phyloP scores from a whole-genome alignment of 2,797 vertebrate genomes.

The Clarias platycephalus region DNA sequence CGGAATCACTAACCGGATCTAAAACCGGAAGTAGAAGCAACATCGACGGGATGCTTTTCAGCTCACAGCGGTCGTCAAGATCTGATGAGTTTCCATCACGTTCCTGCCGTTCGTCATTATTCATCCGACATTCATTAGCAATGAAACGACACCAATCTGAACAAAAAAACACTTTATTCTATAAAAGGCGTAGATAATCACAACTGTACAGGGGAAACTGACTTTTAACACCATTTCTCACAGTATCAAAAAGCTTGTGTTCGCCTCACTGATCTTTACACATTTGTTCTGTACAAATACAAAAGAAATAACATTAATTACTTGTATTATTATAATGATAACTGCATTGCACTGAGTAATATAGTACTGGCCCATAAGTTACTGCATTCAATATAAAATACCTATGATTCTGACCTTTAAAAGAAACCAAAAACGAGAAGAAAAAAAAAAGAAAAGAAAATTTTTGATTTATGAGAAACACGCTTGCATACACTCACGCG shows the following conservation, averaged over 20 bases:
- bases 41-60: too few species aligned
- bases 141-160: conserved; percentile 58
- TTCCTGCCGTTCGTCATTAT: too few species aligned
- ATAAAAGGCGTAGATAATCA: conserved; percentile 79
- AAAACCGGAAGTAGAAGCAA: too few species aligned
- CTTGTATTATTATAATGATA: conserved; percentile 75
- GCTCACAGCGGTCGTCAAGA: neutral
- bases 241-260: conserved; percentile 80
- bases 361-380: conserved; percentile 83
- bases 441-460: conserved; percentile 45
- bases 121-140: neutral
- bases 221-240: conserved; percentile 81
- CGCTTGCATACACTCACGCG: conserved; percentile 52
- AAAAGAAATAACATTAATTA: conserved; percentile 77
- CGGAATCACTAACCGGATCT: too few species aligned
- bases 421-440: neutral
- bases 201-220: conserved; percentile 80
- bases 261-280: conserved; percentile 79
- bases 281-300: conserved; percentile 83
- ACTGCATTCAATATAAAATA: conserved; percentile 83
- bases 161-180: conserved; percentile 82
- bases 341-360: conserved; percentile 86
- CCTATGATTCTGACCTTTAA: conserved; percentile 62
- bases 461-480: conserved; percentile 59
- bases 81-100: neutral